Percentiles rank a stretch among this genome's conserved stretches.
These are phyloP conservation scores for Drosophila paranaensis DNA, from an alignment of 2,888 invertebrate species.

Conservation along the genomic window DNA sequence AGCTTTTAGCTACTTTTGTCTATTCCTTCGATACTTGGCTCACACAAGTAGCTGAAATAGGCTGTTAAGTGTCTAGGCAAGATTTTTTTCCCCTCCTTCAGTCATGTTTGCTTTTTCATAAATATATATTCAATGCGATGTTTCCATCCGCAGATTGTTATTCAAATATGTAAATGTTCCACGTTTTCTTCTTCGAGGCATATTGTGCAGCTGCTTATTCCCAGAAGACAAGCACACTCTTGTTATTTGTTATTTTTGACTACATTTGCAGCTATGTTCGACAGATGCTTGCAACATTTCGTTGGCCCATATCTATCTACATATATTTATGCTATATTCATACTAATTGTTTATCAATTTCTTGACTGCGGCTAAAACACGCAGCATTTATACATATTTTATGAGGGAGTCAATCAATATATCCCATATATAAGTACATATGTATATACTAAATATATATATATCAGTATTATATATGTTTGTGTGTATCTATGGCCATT, in stretches of 20 bases:
- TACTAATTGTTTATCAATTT: slow-evolving; percentile 57
- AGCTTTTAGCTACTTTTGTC: not conserved
- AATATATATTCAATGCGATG: slow-evolving; percentile 31
- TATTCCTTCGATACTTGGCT: slow-evolving; percentile 7
- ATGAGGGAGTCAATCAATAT: slow-evolving; percentile 35
- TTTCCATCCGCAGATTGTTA: slow-evolving; percentile 35
- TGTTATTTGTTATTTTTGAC: slow-evolving; percentile 42
- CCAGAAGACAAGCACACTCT: slow-evolving; percentile 25
- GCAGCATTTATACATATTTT: slow-evolving; percentile 27
- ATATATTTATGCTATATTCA: slow-evolving; percentile 27
- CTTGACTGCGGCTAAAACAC: slow-evolving; percentile 51
- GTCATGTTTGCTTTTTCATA: slow-evolving; percentile 20
- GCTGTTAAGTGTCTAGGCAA: not conserved
- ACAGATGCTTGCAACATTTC: slow-evolving; percentile 35
- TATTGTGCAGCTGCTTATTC: slow-evolving; percentile 46
- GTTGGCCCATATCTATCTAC: slow-evolving; percentile 13
- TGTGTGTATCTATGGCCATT: slow-evolving; percentile 10
- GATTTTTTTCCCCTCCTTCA: slow-evolving; percentile 2
- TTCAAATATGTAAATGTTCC: slow-evolving; percentile 55
- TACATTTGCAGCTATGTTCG: slow-evolving; percentile 28
- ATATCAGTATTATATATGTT: not conserved
- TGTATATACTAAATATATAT: slow-evolving; percentile 15
- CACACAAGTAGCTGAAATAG: not conserved
- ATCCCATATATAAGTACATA: not conserved
- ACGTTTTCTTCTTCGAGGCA: slow-evolving; percentile 15